phyloP scores from a whole-genome alignment of 2,797 vertebrate genomes.

The Apodemus agrarius region DNA sequence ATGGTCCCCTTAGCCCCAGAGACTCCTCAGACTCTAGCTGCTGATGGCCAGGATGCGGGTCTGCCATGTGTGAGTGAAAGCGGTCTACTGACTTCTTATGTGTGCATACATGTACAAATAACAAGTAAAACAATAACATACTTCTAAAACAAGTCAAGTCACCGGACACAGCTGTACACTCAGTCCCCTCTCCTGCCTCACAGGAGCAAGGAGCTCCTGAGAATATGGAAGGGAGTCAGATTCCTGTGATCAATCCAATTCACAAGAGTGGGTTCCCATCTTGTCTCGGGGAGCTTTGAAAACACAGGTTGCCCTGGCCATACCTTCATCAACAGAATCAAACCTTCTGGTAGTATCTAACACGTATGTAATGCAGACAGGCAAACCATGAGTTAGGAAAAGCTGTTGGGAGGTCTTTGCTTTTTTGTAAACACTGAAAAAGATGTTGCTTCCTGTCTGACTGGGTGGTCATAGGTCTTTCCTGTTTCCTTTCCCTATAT shows the following conservation, averaged over 20 bases:
- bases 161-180: rapidly evolving
- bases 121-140: not conserved
- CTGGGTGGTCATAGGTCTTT: not conserved
- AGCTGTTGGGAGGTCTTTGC: too few species aligned
- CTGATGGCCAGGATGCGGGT: not conserved
- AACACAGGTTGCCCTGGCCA: not conserved
- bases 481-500: not conserved
- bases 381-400: not conserved
- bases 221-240: not conserved
- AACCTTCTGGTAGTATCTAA: not conserved
- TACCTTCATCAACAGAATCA: not conserved
- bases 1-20: not conserved
- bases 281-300: not conserved
- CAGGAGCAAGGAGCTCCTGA: not conserved
- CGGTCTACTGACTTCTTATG: too few species aligned
- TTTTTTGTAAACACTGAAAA: not conserved
- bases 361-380: not conserved
- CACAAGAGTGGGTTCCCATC: not conserved
- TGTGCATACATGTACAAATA: not conserved
- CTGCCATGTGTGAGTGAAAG: too few species aligned
- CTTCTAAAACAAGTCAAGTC: not conserved
- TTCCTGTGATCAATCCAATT: rapidly evolving
- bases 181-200: too few species aligned
- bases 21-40: not conserved
- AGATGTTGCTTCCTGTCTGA: not conserved